phyloP scores from a whole-genome alignment of 2,797 vertebrate genomes.

The Notamacropus eugenii region DNA sequence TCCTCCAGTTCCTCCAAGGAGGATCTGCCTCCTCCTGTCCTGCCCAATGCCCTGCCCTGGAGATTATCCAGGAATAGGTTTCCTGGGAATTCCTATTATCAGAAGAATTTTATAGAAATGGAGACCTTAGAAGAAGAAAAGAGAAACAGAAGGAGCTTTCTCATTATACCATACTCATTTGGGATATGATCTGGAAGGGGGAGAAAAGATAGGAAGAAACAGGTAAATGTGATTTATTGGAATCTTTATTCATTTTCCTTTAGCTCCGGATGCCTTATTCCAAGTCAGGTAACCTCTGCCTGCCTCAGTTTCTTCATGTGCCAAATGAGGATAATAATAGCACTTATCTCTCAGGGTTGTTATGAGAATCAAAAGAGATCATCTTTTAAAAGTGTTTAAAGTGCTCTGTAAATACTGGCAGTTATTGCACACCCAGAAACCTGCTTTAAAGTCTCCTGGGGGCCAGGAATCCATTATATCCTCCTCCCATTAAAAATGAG shows the following conservation, averaged over 20 bases:
- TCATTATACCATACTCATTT: background rate
- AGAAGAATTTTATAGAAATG: conserved; percentile 1
- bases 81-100: background rate
- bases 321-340: background rate
- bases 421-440: too few relatives aligned
- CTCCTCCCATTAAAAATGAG: too few relatives aligned
- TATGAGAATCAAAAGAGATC: background rate
- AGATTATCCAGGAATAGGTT: conserved; percentile 8
- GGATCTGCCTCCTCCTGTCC: background rate
- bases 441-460: too few relatives aligned
- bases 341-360: background rate
- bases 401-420: background rate
- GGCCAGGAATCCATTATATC: too few relatives aligned
- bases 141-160: background rate
- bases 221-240: background rate
- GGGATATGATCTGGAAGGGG: background rate
- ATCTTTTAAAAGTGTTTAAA: background rate
- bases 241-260: background rate
- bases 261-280: background rate
- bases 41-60: background rate
- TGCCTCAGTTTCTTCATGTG: background rate
- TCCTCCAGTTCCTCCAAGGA: background rate
- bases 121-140: background rate
- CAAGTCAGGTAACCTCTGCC: background rate
- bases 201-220: background rate